These are phyloP conservation scores for Hypomecis atomaria DNA, from an alignment of 2,888 invertebrate genomes.

Conservation along the genomic window DNA sequence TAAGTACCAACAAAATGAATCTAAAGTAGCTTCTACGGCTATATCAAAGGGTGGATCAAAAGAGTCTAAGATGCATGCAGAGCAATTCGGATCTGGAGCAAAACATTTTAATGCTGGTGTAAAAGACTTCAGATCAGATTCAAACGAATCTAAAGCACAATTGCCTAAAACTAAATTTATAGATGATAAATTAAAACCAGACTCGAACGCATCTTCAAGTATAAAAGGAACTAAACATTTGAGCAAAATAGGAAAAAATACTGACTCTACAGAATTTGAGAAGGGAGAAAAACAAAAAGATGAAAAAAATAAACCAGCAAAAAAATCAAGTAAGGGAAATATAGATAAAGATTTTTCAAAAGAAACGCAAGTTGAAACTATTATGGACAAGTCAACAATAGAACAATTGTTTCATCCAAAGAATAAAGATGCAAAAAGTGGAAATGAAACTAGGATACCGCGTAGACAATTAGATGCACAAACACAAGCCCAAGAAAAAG, in stretches of 20 bases:
- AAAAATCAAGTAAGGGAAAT: conserved; percentile 16
- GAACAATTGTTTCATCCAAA: neutral
- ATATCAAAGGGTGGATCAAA: no score
- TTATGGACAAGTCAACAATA: neutral
- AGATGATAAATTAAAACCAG: neutral
- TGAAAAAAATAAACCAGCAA: conserved; percentile 13
- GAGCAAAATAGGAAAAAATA: neutral
- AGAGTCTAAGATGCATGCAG: no score
- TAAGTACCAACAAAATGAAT: no score
- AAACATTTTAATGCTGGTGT: no score
- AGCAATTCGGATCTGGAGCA: no score
- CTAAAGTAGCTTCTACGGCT: no score
- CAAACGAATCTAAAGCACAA: neutral
- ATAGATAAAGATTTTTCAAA: conserved; percentile 30
- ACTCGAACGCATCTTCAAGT: neutral
- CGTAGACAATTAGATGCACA: conserved; percentile 16
- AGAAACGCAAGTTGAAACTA: neutral
- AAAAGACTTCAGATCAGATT: neutral
- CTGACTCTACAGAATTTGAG: neutral
- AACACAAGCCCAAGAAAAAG: neutral
- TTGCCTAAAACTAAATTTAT: no score
- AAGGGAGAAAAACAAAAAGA: conserved; percentile 22
- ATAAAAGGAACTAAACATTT: conserved; percentile 2
- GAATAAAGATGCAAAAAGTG: neutral
- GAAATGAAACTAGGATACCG: conserved; percentile 18